Evolutionary conservation across 2,797 vertebrate species (phyloP), one percentile per base, ranked within the genome.

Genomic region (Gobio occitaniae): DNA sequence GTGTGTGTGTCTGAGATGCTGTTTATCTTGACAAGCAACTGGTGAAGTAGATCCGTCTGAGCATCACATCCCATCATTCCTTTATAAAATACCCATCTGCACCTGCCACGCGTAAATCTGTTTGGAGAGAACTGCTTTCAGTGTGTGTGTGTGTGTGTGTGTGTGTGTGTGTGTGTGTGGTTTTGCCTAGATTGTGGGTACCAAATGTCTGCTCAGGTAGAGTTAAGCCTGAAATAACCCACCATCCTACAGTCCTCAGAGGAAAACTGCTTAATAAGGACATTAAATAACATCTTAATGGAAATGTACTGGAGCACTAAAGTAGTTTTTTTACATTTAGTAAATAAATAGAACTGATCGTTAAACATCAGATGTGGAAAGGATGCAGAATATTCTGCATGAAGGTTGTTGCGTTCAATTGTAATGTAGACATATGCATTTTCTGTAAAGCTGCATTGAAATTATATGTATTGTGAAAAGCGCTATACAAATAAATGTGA

Each of bases 11-110:
- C 41, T 11, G 47, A 25, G 6, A 50, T 17, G 50, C 47, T 66
- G 72, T 84, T 77, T 84, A 84, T 84, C 61, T 78, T 78, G 50
- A 78, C 63, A 84, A 61, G 63, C 48, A 84, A 69, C 52, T 70
- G 56, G 44, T 74, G 3, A 59, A 32, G 36, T 70, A 70, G 50
- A 78, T 19, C 38, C 6, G 1, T 25, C 59, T 66, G 47, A 41
- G 29, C 29, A 52, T 76, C 56, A 63, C 56, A 38, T 70, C 79
- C 70, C 50, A 59, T 70, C 38, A 66, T 77, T 76, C 61, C 17
- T 84, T 66, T 84, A n/a, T 32, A 47, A 78, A 83, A 56, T 15
- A 68, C 48, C 44, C 48, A 56, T 74, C n/a, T 56, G 50, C 32
- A 56, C 74, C n/a, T 77, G 36, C 32, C 78, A 68, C 47, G 29